Evolutionary conservation across 1,140 invertebrate species (phyloP), one percentile per base, ranked within the genome.

Genomic region (Berghia stephanieae): DNA sequence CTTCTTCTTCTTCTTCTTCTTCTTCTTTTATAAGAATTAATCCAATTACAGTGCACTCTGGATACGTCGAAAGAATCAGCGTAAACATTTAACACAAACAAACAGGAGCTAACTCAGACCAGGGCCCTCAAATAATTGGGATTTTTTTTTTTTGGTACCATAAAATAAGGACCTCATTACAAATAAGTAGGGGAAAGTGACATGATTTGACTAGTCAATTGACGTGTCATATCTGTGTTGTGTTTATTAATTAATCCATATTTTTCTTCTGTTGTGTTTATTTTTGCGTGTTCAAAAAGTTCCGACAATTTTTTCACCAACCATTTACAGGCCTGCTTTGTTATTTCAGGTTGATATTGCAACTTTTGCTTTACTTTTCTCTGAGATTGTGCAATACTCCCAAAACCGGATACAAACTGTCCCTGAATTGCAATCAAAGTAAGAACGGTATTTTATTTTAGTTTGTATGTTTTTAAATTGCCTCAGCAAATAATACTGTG

Each of bases 341-440:
- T 21, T 70, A 55, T 87, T 89, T 24, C 83, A 92, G 91, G 88
- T 92, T 6, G 92, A 96, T 80, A 90, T 98, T 67, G 97, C 95
- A 82, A 95, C 96, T 83, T 99, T 96, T 91, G 97, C 97, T 1
- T 90, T 99, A 66, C 90, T 99, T 55, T 99, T 99, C 89, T 98
- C 96, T 3, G 98, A 99, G 92, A 93, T 99, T 73, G 96, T 99
- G 5, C 96, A 99, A 88, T 99, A 99, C 90, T 97, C 96, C 87
- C 97, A 99, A 89, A 98, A 97, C 89, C 92, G 96, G 86, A 96
- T 97, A 31, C 95, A 95, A 83, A 98, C 96, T 13, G 95, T 99
- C 52, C 94, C 96, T 34, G 98, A 99, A 88, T 90, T 99, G 57
- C 97, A 99, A 88, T 95, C 92, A 82, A 97, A 95, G 96, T 96